Percentiles rank a stretch among this genome's conserved stretches.
phyloP scores from a whole-genome alignment of 2,888 invertebrate species.

The Acheta domesticus region DNA sequence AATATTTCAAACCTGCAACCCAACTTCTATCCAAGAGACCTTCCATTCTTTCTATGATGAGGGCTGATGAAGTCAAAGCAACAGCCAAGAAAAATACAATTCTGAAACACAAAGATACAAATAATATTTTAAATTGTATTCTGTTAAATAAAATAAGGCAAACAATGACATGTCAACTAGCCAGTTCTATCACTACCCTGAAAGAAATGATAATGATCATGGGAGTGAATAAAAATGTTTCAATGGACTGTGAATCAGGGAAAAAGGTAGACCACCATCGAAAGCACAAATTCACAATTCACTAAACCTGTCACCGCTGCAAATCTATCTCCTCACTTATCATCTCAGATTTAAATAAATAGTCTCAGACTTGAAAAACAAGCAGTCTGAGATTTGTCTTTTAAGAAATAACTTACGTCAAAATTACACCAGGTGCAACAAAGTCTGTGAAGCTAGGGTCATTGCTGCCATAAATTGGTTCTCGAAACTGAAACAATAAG shows the following conservation, averaged over 20 bases:
- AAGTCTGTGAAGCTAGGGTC: slow-evolving; percentile 93
- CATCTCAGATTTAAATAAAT: too few relatives aligned
- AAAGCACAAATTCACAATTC: too few relatives aligned
- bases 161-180: not conserved
- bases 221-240: too few relatives aligned
- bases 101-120: slow-evolving; percentile 51
- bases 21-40: slow-evolving; percentile 88
- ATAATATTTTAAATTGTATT: slow-evolving; percentile 24
- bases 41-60: slow-evolving; percentile 88
- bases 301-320: too few relatives aligned
- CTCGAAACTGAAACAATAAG: slow-evolving; percentile 60
- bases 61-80: slow-evolving; percentile 85
- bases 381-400: too few relatives aligned
- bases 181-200: too few relatives aligned
- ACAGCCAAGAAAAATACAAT: slow-evolving; percentile 96
- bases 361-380: too few relatives aligned
- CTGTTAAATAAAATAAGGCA: not conserved
- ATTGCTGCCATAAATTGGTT: slow-evolving; percentile 83
- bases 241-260: too few relatives aligned
- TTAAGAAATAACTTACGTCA: slow-evolving; percentile 65
- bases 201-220: not conserved
- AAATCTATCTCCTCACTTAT: too few relatives aligned
- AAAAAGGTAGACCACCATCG: too few relatives aligned
- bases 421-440: slow-evolving; percentile 91
- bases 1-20: slow-evolving; percentile 64